These are phyloP conservation scores for Pseudomyrmex dendroicus DNA, from an alignment of 1,140 invertebrate species.

Conservation along the genomic window DNA sequence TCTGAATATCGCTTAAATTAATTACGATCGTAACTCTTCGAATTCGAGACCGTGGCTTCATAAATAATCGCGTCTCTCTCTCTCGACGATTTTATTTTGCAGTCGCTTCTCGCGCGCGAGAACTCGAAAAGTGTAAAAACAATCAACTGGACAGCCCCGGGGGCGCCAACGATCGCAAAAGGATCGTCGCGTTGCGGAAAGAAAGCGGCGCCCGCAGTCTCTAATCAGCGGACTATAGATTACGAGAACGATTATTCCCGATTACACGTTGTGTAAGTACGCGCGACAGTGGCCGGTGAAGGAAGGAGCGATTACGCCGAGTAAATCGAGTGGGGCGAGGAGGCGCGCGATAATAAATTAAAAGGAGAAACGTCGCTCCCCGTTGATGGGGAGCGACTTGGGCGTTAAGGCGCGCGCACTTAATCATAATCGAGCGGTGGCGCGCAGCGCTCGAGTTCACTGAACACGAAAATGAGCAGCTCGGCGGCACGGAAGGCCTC, in stretches of 20 bases:
- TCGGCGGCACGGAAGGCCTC: conserved; percentile 11
- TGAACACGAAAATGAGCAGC: conserved; percentile 64
- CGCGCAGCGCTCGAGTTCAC: conserved; percentile 43
- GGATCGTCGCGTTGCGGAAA: conserved; percentile 43
- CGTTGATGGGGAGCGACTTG: conserved; percentile 19
- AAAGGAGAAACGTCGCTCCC: conserved; percentile 41
- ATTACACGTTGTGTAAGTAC: conserved; percentile 81
- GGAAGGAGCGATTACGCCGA: conserved; percentile 52
- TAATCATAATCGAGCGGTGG: conserved; percentile 57
- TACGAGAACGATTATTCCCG: conserved; percentile 78
- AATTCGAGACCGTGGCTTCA: not conserved
- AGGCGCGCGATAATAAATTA: conserved; percentile 66
- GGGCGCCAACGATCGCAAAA: not conserved
- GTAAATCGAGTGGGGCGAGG: conserved; percentile 72
- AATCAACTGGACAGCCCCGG: conserved; percentile 44
- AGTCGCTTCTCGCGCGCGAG: not conserved
- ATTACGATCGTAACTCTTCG: not conserved
- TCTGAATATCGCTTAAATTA: not conserved
- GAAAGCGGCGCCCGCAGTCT: conserved; percentile 44
- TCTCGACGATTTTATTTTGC: conserved; percentile 14
- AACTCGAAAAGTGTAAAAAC: conserved; percentile 47
- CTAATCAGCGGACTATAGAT: conserved; percentile 74
- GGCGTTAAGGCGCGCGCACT: conserved; percentile 51
- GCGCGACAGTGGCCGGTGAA: conserved; percentile 75
- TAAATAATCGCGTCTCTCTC: conserved; percentile 18